Evolutionary conservation across 2,797 vertebrate species (phyloP), one percentile per base, ranked within the genome.

Genomic region (Pogonophryne albipinna): DNA sequence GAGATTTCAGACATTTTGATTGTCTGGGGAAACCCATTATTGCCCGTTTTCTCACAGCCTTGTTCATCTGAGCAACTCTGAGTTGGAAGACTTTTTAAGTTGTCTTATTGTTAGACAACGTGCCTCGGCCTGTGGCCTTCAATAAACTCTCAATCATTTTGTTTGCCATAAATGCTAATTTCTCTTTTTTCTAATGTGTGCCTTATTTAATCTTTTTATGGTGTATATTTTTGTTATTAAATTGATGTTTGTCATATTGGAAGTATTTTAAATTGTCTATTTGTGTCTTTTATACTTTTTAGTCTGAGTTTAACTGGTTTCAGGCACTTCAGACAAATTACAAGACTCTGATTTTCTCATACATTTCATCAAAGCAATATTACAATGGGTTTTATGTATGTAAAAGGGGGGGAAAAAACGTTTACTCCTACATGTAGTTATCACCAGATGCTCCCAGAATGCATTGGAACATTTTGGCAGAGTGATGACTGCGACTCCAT

Each of bases 381-480:
- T 41, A 42, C 19, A 8, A 58, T n/a, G 41, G 8, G 38, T 58
- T 58, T 41, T 11, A 53, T 31, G 14, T 16, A 17, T 41, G n/a
- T 59, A 41, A 59, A 59, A 59, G 4, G 23, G 23, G 23, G 11
- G n/a, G 5, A 38, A n/a, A 38, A 38, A 6, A 34, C 7, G 34
- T 38, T 38, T 38, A 17, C 3, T 52, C 85, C 94, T 83, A 99
- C 97, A 81, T 53, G 90, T 82, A 13, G 58, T 65, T 34, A 92
- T 34, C 59, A 83, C 91, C 19, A 99, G 94, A 5, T 92, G 84
- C 23, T 96, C 94, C 98, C 98, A 99, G 58, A 93, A 9, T 64
- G 71, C 87, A 0, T 66, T 74, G 66, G 90, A 95, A 84, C 90
- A 97, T 85, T 99, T 99, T 61, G 87, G 90, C 75, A 99, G 88